Percentiles rank a stretch among this genome's conserved stretches.
Conservation (phyloP, 1,140 invertebrate genomes). For the Bactericera cockerelli region DNA sequence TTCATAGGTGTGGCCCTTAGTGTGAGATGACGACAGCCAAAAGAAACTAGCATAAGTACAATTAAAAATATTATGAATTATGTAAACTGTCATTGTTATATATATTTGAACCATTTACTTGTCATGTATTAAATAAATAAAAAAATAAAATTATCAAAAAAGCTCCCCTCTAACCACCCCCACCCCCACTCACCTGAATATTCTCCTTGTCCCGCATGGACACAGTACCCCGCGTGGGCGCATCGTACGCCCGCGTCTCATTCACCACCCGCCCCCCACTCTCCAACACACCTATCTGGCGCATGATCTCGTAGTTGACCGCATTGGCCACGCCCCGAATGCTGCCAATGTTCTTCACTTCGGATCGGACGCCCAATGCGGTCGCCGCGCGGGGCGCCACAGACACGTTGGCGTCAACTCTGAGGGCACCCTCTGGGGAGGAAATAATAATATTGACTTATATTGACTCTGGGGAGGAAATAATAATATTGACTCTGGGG, state of each 20-base stretch:
- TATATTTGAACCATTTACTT: too few species aligned
- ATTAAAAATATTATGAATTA: too few species aligned
- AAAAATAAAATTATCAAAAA: too few species aligned
- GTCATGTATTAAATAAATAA: too few species aligned
- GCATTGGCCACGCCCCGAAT: conserved; percentile 59
- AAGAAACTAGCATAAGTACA: too few species aligned
- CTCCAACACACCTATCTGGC: conserved; percentile 59
- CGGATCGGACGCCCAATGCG: conserved; percentile 59
- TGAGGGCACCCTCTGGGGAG: conserved; percentile 90
- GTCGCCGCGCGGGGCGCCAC: conserved; percentile 50
- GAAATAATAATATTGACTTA: too few species aligned
- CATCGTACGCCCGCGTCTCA: conserved; percentile 74
- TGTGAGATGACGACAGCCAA: too few species aligned
- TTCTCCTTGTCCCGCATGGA: conserved; percentile 91
- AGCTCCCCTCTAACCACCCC: too few species aligned
- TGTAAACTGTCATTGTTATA: too few species aligned
- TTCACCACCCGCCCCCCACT: conserved; percentile 57
- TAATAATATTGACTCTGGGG: too few species aligned
- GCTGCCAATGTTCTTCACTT: conserved; percentile 92
- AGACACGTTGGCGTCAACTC: conserved; percentile 96
- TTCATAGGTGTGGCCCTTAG: too few species aligned
- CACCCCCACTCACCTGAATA: conserved; percentile 56
- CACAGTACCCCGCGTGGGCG: conserved; percentile 47
- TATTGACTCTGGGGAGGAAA: too few species aligned
- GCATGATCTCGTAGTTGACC: conserved; percentile 68